phyloP scores from a whole-genome alignment of 2,888 invertebrate genomes.

The Cryptus armator region DNA sequence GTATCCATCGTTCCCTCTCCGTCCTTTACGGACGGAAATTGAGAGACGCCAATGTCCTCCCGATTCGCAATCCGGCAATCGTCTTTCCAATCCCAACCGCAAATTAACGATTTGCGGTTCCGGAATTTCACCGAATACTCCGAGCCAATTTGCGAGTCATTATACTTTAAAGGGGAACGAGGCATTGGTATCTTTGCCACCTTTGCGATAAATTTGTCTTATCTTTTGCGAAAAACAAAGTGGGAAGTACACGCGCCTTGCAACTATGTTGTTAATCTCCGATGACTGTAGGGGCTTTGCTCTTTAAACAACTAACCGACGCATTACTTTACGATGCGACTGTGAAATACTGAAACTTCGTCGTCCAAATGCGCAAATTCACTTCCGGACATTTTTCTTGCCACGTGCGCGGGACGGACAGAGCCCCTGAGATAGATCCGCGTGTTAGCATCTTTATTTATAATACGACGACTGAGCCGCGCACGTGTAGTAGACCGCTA shows the following conservation, averaged over 20 bases:
- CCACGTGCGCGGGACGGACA: slow-evolving; percentile 24
- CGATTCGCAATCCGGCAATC: slow-evolving; percentile 26
- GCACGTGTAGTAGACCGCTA: slow-evolving; percentile 17
- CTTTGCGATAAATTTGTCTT: not conserved
- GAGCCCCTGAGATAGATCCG: not conserved
- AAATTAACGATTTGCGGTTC: slow-evolving; percentile 2
- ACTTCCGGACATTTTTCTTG: slow-evolving; percentile 22
- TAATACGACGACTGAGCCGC: slow-evolving; percentile 25
- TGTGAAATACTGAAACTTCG: not conserved
- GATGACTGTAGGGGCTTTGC: not conserved
- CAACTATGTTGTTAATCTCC: not conserved
- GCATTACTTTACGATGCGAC: not conserved
- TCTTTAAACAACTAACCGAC: not conserved
- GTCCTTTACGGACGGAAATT: not conserved
- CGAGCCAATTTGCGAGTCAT: slow-evolving; percentile 1
- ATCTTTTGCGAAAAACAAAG: not conserved
- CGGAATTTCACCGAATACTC: not conserved
- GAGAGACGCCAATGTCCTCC: not conserved
- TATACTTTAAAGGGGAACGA: too few relatives aligned
- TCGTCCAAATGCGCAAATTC: slow-evolving; percentile 28
- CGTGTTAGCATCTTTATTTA: slow-evolving; percentile 43
- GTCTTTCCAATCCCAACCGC: not conserved
- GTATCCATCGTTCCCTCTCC: not conserved
- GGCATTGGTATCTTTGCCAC: too few relatives aligned
- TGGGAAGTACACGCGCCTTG: not conserved